phyloP scores from a whole-genome alignment of 1,140 invertebrate species.

The Ips nitidus region DNA sequence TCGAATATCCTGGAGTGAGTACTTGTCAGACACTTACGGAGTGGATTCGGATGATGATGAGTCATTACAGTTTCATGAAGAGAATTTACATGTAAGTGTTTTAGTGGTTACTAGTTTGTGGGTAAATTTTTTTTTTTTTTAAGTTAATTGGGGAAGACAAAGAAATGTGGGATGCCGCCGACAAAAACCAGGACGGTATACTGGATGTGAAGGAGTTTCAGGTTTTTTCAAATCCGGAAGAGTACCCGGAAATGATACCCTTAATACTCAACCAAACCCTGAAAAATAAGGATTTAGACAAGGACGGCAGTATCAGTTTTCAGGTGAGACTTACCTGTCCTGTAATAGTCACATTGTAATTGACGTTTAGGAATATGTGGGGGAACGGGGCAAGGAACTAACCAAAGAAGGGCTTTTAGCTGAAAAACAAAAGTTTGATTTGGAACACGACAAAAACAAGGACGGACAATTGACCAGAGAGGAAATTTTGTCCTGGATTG shows the following conservation, averaged over 20 bases:
- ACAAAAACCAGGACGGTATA: constrained; percentile 78
- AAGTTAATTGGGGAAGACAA: constrained; percentile 78
- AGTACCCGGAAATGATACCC: constrained; percentile 85
- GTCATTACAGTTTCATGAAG: constrained; percentile 38
- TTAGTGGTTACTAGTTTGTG: constrained; percentile 4
- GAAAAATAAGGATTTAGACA: constrained; percentile 81
- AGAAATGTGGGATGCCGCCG: constrained; percentile 83
- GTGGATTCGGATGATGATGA: constrained; percentile 57
- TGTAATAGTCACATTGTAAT: neutral
- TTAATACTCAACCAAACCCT: constrained; percentile 82
- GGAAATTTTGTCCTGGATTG: constrained; percentile 88
- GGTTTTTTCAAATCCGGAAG: constrained; percentile 91
- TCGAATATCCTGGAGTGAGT: constrained; percentile 84
- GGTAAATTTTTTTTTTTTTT: constrained; percentile 17
- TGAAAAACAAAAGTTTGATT: constrained; percentile 90
- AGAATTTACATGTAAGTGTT: constrained; percentile 40
- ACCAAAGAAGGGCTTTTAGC: constrained; percentile 79
- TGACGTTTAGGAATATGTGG: constrained; percentile 66
- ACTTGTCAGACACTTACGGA: constrained; percentile 80
- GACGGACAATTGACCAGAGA: constrained; percentile 78
- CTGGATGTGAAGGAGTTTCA: constrained; percentile 82
- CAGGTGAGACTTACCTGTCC: constrained; percentile 49
- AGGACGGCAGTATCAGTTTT: constrained; percentile 81
- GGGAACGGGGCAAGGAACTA: constrained; percentile 70
- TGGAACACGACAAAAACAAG: constrained; percentile 83